Evolutionary conservation across 2,113 vertebrate genomes (phyloP).

Genomic region (Clarias magur): DNA sequence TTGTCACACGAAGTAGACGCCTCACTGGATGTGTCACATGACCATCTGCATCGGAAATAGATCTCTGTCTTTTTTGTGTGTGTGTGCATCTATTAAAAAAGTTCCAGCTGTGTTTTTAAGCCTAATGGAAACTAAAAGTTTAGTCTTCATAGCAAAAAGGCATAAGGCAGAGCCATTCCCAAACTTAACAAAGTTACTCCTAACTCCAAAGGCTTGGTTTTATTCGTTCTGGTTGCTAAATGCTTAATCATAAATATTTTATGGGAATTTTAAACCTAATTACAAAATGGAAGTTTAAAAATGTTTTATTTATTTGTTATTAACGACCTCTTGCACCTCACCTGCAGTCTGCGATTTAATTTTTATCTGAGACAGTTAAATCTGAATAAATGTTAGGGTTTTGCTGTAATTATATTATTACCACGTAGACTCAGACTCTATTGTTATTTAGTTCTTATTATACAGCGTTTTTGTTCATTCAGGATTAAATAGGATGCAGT

Average conservation of each 20-base stretch:
- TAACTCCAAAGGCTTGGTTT: no score
- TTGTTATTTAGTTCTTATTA: not conserved
- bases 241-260: no score
- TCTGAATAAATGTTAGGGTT: not conserved
- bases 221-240: no score
- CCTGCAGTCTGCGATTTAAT: no score
- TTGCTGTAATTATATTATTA: not conserved
- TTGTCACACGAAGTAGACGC: constrained; percentile 36
- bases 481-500: not conserved
- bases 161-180: no score
- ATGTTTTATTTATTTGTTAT: no score
- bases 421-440: not conserved
- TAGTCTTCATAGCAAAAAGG: not conserved
- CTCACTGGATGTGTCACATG: constrained; percentile 38
- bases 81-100: constrained; percentile 23
- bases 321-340: no score
- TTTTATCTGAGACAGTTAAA: not conserved
- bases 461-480: not conserved
- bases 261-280: no score
- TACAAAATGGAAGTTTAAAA: no score
- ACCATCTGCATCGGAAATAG: constrained; percentile 54
- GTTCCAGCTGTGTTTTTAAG: not conserved
- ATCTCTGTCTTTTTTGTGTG: no score
- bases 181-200: no score
- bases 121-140: not conserved